phyloP scores from a whole-genome alignment of 2,888 invertebrate genomes.

The Aethes cnicana region DNA sequence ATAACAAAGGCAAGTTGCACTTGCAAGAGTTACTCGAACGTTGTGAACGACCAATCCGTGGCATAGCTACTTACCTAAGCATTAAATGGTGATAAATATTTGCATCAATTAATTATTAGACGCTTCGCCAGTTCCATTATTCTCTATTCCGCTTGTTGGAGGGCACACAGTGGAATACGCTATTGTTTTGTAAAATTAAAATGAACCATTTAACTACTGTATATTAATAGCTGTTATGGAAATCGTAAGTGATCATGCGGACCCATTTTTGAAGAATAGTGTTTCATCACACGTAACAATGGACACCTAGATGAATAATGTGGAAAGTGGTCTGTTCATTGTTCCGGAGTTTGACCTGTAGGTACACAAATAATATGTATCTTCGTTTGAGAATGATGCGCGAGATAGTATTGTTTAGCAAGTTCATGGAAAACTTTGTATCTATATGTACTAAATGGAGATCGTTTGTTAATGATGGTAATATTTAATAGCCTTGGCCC shows the following conservation, averaged over 20 bases:
- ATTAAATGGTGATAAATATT: slow-evolving; percentile 8
- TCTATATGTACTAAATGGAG: slow-evolving; percentile 8
- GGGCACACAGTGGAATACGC: slow-evolving; percentile 7
- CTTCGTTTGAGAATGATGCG: slow-evolving; percentile 8
- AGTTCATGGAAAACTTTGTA: neutral
- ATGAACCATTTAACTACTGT: slow-evolving; percentile 21
- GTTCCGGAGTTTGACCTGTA: slow-evolving; percentile 17
- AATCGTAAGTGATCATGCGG: slow-evolving; percentile 43
- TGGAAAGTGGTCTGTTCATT: slow-evolving; percentile 26
- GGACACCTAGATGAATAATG: slow-evolving; percentile 35
- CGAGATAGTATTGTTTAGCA: slow-evolving; percentile 8
- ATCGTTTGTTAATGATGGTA: slow-evolving; percentile 22
- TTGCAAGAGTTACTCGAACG: slow-evolving; percentile 21
- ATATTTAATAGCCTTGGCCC: slow-evolving; percentile 40
- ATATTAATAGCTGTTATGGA: slow-evolving; percentile 43
- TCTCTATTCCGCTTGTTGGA: slow-evolving; percentile 5
- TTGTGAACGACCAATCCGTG: no score
- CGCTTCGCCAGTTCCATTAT: slow-evolving; percentile 25
- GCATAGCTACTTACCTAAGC: no score
- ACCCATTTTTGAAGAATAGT: slow-evolving; percentile 49
- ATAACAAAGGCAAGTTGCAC: no score
- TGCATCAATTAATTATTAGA: slow-evolving; percentile 31
- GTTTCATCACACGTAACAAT: slow-evolving; percentile 58
- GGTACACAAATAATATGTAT: slow-evolving; percentile 15
- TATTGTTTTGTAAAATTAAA: slow-evolving; percentile 27